phyloP scores from a whole-genome alignment of 2,113 vertebrate genomes.

The Circaetus cinerascens region DNA sequence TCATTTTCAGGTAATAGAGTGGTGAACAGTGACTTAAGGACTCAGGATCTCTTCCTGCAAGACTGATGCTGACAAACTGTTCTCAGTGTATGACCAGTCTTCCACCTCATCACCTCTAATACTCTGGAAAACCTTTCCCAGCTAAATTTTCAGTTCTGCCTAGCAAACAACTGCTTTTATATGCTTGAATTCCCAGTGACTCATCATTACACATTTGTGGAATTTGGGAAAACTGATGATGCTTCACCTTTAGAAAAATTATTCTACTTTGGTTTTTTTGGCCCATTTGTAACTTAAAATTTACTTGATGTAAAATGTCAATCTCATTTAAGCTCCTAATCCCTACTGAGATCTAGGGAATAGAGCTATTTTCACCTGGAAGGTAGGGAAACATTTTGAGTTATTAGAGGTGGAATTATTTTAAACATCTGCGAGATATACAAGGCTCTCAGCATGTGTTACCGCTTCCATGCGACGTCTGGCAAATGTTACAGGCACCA shows the following conservation, averaged over 20 bases:
- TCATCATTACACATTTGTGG: not conserved
- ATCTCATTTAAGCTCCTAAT: not conserved
- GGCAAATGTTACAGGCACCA: slow-evolving; percentile 15
- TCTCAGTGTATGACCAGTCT: not conserved
- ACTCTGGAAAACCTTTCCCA: not conserved
- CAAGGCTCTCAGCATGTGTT: slow-evolving; percentile 1
- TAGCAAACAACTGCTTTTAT: not conserved
- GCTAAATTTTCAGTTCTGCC: not conserved
- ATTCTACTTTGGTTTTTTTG: not conserved
- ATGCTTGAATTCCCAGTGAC: not conserved
- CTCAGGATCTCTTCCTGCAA: not conserved
- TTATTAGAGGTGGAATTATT: not conserved
- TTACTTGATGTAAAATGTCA: not conserved
- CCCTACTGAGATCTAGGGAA: not conserved
- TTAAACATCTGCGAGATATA: slow-evolving; percentile 15
- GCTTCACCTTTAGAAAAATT: not conserved
- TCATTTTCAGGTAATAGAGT: rapidly evolving
- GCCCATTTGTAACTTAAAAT: not conserved
- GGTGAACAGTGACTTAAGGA: not conserved
- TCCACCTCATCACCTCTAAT: not conserved
- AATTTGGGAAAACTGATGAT: not conserved
- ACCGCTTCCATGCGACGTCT: not conserved
- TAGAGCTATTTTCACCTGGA: slow-evolving; percentile 11
- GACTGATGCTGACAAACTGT: not conserved
- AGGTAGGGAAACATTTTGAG: not conserved